Evolutionary conservation across 2,797 vertebrate genomes (phyloP).

Genomic region (Eulemur mongoz): DNA sequence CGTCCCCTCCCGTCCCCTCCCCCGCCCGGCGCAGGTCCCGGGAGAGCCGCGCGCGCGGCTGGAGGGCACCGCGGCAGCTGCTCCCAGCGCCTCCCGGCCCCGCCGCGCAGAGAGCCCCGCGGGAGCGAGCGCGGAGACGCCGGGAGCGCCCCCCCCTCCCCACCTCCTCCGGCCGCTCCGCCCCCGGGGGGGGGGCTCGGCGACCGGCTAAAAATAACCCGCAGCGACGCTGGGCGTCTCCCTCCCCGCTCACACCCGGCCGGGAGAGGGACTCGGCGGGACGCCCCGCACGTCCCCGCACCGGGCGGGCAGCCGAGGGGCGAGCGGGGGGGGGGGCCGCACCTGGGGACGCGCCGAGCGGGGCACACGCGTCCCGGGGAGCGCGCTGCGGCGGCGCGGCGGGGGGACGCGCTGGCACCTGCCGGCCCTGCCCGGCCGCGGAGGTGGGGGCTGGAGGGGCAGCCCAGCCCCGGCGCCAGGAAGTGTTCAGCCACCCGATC

Average conservation of each 20-base stretch:
- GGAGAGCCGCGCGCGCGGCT: background rate
- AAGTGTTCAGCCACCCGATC: background rate
- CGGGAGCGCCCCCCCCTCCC: constrained; percentile 20
- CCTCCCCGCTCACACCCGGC: constrained; percentile 59
- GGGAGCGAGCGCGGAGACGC: constrained; percentile 26
- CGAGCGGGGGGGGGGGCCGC: background rate
- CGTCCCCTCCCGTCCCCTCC: constrained; percentile 28
- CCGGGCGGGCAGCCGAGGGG: background rate
- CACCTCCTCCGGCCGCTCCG: constrained; percentile 74
- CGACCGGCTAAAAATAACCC: constrained; percentile 84
- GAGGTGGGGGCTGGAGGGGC: background rate
- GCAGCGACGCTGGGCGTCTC: constrained; percentile 55
- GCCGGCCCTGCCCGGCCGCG: background rate
- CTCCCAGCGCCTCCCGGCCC: background rate
- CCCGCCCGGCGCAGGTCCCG: constrained; percentile 54
- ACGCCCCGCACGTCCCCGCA: constrained; percentile 50
- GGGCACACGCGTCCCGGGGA: background rate
- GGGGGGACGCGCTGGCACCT: background rate
- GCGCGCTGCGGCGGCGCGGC: background rate
- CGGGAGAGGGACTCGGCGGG: background rate
- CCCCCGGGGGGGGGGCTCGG: constrained; percentile 57
- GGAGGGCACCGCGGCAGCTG: constrained; percentile 44
- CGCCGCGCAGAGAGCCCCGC: constrained; percentile 27
- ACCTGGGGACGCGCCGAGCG: background rate
- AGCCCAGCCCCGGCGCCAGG: background rate